phyloP scores from a whole-genome alignment of 2,113 vertebrate species.

The Xiphophorus hellerii region DNA sequence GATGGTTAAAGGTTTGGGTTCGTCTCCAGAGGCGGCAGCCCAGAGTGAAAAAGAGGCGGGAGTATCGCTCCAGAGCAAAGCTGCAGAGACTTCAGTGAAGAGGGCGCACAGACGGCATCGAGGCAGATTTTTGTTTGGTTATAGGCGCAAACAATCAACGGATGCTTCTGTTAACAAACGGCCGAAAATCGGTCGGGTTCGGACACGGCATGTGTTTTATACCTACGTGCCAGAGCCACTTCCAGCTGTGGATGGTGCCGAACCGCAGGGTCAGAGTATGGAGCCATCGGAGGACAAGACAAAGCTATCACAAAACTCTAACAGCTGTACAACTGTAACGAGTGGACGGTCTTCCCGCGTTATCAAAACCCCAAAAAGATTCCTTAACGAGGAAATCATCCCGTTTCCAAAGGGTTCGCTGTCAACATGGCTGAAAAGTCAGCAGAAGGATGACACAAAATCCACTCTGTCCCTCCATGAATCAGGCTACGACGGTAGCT shows the following conservation, averaged over 20 bases:
- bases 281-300: conserved; percentile 3
- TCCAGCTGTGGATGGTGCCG: conserved; percentile 4
- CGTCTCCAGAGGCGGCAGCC: conserved; percentile 60
- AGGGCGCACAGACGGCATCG: conserved; percentile 6
- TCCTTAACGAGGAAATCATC: conserved; percentile 84
- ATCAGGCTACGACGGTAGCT: conserved; percentile 22
- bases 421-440: conserved; percentile 62
- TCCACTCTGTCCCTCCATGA: conserved; percentile 25
- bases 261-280: conserved; percentile 17
- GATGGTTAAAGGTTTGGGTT: conserved; percentile 37
- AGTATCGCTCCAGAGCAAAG: conserved; percentile 49
- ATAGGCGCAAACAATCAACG: conserved; percentile 35
- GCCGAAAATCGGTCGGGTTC: conserved; percentile 3
- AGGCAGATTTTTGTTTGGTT: conserved; percentile 57
- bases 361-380: conserved; percentile 89
- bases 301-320: conserved; percentile 32
- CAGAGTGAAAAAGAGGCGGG: conserved; percentile 52
- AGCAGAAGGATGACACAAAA: conserved; percentile 51
- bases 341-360: conserved; percentile 86
- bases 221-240: conserved; percentile 49
- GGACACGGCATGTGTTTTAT: conserved; percentile 51
- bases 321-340: conserved; percentile 73
- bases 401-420: conserved; percentile 63
- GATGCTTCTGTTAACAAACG: neutral
- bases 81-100: conserved; percentile 23